Evolutionary conservation across 1,140 invertebrate genomes (phyloP), one percentile per base, ranked within the genome.

Genomic region (Zophobas atratus): DNA sequence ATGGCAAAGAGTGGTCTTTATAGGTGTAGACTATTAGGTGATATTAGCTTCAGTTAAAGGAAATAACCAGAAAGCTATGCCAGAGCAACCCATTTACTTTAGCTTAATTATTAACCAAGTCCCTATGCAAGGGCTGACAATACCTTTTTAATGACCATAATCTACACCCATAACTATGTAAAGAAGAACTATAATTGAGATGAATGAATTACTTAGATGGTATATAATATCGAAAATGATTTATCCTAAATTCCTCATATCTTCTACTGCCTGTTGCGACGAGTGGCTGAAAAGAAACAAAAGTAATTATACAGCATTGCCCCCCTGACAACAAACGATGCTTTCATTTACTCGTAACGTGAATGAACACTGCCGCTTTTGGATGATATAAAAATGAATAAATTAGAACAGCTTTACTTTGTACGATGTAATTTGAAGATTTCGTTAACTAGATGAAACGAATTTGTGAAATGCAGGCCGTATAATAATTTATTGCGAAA

Each of bases 241-340:
- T 79, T 79, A 77, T 76, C 77, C 77, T 81, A 82, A 57, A 53
- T 60, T 60, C 43, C 46, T 49, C 70, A 73, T 57, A 60, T 73
- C 43, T 49, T 67, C 72, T 83, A 83, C 78, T 83, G 82, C 74
- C 82, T 81, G 70, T 83, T 83, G 79, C 82, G 81, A 74, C 81
- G 82, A 35, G 81, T 71, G 73, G 79, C 82, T 83, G 81, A 77
- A 82, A 83, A 51, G 20, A 70, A 79, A 48, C 77, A 75, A 51
- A 39, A 79, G 79, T 71, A 75, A 41, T 39, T 75, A 56, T 20
- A 20, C 20, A 20, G 20, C 20, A 20, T 20, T 20, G 20, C 20
- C 20, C 20, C 20, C 20, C 20, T 20, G 20, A 20, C 20, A 20
- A 20, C 20, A 20, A 20, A 20, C 20, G 20, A 20, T 20, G 20